A percentile compares a stretch with the other conserved stretches of the same genome.
These are phyloP conservation scores for Drosophila sp. DNA, from an alignment of 1,140 invertebrate genomes.

Conservation along the genomic window DNA sequence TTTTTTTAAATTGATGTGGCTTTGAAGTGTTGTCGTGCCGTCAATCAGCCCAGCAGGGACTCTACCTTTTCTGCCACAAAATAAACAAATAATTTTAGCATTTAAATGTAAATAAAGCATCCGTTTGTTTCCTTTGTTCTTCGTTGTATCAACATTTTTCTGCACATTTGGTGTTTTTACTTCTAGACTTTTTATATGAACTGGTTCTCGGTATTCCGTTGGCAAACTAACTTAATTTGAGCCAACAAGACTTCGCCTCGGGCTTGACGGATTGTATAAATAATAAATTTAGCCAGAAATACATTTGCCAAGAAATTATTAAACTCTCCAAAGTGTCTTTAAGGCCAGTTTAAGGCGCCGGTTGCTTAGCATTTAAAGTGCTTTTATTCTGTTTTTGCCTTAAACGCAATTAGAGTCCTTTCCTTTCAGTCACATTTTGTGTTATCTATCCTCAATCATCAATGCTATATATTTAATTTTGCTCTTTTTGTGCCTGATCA, in stretches of 20 bases:
- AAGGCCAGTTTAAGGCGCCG: slow-evolving; percentile 33
- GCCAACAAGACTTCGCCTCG: slow-evolving; percentile 22
- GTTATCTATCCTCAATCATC: slow-evolving; percentile 1
- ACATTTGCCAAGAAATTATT: slow-evolving; percentile 53
- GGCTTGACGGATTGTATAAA: slow-evolving; percentile 68
- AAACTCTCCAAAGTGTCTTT: slow-evolving; percentile 60
- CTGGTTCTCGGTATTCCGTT: slow-evolving; percentile 8
- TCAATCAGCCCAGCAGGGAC: slow-evolving; percentile 1
- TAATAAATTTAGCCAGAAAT: slow-evolving; percentile 68
- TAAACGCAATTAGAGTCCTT: slow-evolving; percentile 59
- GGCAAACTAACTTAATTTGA: slow-evolving; percentile 51
- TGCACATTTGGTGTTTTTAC: slow-evolving; percentile 23
- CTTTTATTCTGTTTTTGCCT: slow-evolving; percentile 56
- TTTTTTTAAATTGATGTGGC: slow-evolving; percentile 1
- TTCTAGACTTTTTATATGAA: slow-evolving; percentile 41
- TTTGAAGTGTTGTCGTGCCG: slow-evolving; percentile 9
- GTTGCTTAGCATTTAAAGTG: slow-evolving; percentile 74
- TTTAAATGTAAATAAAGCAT: too few species aligned
- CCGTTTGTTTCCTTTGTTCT: slow-evolving; percentile 5
- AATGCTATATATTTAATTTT: slow-evolving; percentile 24
- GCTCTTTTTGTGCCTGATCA: slow-evolving; percentile 15
- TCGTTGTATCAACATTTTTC: slow-evolving; percentile 12
- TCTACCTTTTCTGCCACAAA: too few species aligned
- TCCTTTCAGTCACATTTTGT: slow-evolving; percentile 7
- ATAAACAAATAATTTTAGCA: too few species aligned